Base-by-base conservation (phyloP, 2,888 invertebrate genomes). In the Volucella inflata region DNA sequence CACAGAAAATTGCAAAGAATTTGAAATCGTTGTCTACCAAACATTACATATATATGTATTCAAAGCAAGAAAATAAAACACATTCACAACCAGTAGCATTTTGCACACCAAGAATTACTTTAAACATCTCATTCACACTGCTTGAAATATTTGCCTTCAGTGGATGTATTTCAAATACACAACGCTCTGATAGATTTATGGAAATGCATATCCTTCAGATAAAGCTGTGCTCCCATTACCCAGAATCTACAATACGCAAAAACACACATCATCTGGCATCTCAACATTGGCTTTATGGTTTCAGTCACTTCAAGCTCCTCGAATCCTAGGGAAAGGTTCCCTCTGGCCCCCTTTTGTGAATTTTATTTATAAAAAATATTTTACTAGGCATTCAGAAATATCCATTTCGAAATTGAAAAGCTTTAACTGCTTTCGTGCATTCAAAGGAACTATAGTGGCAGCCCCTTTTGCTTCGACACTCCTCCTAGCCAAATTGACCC, bases 381-480 rank as follows among this genome's bases (percentile, higher is more conserved):
- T 14, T 76, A 76, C 78, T 70, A 57, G 83, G 83, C 38, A 42
- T 44, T 10, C 78, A 83, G 78, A 70, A 83, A 6, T n/a, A 51
- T 57, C 16, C n/a, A 64, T 8, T 12, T 16, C 17, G 16, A 17
- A 0, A 48, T 46, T 55, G 1, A 44, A 68, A 64, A 62, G 72
- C 55, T 68, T 51, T 64, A 64, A 50, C 14, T 62, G 36, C 17
- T 40, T 17, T n/a, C 21, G 10, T 11, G 11, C 9, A 10, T 14
- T 64, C 11, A 40, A 8, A 16, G 36, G n/a, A 67, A 51, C 6
- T 38, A 59, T 50, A 17, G 48, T 2, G 16, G 3, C 16, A 12
- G 3, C 10, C 10, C 12, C 40, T 14, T 12, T 17, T 59, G 14
- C 36, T 30, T 48, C 12, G 46, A 17, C n/a, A 6, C 46, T 8